These are phyloP conservation scores for Psix sp. DNA, from an alignment of 1,140 invertebrate genomes.

Conservation along the genomic window DNA sequence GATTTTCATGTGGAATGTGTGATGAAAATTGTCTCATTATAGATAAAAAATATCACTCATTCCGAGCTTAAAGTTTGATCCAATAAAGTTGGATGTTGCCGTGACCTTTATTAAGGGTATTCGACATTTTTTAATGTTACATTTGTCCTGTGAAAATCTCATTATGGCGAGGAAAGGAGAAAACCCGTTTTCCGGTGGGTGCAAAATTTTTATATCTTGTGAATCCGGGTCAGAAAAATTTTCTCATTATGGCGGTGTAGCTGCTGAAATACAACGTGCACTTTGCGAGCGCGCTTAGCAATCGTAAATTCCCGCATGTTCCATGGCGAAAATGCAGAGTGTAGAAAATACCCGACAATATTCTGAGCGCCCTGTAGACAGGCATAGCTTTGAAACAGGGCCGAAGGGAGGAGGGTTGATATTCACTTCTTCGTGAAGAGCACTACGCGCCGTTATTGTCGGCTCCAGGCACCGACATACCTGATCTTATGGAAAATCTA, in stretches of 20 bases:
- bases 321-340: conserved; percentile 55
- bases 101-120: conserved; percentile 11
- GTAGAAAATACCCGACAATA: conserved; percentile 61
- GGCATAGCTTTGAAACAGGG: conserved; percentile 62
- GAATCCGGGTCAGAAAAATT: conserved; percentile 61
- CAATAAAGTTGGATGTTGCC: too few species aligned
- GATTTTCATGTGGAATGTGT: conserved; percentile 1
- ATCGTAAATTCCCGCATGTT: conserved; percentile 56
- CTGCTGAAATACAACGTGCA: conserved; percentile 51
- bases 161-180: conserved; percentile 14
- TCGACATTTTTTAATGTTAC: conserved; percentile 36
- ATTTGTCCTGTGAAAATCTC: conserved; percentile 24
- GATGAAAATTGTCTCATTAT: not conserved
- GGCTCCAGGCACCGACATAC: conserved; percentile 71
- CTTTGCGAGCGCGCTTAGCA: conserved; percentile 44
- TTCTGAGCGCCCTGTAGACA: conserved; percentile 57
- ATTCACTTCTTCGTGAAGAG: conserved; percentile 54
- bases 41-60: too few species aligned
- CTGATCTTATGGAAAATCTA: conserved; percentile 75
- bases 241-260: conserved; percentile 42
- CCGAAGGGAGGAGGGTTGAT: conserved; percentile 57
- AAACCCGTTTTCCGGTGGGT: conserved; percentile 9
- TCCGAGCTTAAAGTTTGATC: too few species aligned
- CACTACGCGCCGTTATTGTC: conserved; percentile 69
- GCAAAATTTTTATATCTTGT: conserved; percentile 34